phyloP scores from a whole-genome alignment of 2,113 vertebrate species.

The Thalassarche chlororhynchos region DNA sequence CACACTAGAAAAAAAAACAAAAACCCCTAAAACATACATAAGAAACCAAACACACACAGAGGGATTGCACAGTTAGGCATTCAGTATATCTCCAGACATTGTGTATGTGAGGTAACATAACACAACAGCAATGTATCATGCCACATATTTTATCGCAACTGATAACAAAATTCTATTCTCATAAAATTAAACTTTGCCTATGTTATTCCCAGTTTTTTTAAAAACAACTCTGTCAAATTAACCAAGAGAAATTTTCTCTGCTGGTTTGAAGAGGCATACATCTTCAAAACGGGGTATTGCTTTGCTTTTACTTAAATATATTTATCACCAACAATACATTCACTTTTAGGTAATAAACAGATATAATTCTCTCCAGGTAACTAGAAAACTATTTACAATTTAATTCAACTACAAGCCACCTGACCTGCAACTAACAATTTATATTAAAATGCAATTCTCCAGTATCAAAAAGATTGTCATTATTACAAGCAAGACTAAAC shows the following conservation, averaged over 20 bases:
- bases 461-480: not conserved
- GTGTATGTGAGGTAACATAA: not conserved
- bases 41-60: not conserved
- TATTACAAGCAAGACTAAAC: not conserved
- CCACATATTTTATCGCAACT: not conserved
- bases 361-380: not conserved
- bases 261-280: not conserved
- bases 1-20: not conserved
- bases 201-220: not conserved
- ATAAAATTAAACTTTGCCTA: not conserved
- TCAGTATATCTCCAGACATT: rapidly evolving
- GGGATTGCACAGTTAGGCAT: not conserved
- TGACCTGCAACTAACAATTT: not conserved
- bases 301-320: not conserved
- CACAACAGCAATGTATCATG: not conserved
- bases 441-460: not conserved
- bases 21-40: not conserved
- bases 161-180: not conserved
- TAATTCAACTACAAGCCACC: not conserved
- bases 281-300: not conserved
- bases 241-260: not conserved
- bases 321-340: not conserved
- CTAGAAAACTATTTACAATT: not conserved
- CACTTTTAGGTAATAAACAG: not conserved
- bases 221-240: not conserved